A percentile compares a stretch with the other conserved stretches of the same genome.
These are phyloP conservation scores for Dipodomys merriami DNA, from an alignment of 2,113 vertebrate species.

Conservation along the genomic window DNA sequence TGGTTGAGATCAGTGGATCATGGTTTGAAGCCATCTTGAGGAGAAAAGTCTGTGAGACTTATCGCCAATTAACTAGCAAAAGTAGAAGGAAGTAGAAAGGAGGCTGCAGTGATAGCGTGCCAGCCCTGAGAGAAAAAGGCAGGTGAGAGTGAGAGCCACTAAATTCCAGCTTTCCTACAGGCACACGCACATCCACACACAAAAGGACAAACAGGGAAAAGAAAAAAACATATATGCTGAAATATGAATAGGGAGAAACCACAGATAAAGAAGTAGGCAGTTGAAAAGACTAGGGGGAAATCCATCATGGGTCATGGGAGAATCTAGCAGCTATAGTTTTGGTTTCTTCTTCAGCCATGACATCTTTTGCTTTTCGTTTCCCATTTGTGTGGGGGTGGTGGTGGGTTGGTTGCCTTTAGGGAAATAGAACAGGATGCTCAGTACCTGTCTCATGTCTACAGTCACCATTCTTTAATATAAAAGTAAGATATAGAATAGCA, in stretches of 20 bases:
- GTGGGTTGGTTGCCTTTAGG: not conserved
- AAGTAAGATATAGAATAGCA: slow-evolving; percentile 45
- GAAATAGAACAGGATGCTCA: slow-evolving; percentile 58
- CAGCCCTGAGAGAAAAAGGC: too few species aligned
- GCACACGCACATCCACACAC: too few species aligned
- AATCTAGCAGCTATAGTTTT: slow-evolving; percentile 2
- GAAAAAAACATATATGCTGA: not conserved
- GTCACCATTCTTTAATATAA: slow-evolving; percentile 67
- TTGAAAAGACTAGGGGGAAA: not conserved
- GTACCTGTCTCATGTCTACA: slow-evolving; percentile 52
- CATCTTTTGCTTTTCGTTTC: not conserved
- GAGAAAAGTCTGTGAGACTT: too few species aligned
- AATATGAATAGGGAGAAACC: slow-evolving; percentile 19
- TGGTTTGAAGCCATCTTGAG: too few species aligned
- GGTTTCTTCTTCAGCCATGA: not conserved
- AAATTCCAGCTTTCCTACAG: too few species aligned
- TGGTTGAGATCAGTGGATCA: too few species aligned
- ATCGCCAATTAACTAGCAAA: too few species aligned
- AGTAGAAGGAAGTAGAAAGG: too few species aligned
- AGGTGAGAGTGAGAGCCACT: too few species aligned
- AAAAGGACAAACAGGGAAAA: not conserved
- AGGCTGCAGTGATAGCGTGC: too few species aligned
- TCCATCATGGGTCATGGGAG: not conserved
- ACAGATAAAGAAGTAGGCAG: slow-evolving; percentile 1
- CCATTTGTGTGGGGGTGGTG: not conserved